Evolutionary conservation across 2,113 vertebrate species (phyloP).

Genomic region (Muntiacus reevesi): DNA sequence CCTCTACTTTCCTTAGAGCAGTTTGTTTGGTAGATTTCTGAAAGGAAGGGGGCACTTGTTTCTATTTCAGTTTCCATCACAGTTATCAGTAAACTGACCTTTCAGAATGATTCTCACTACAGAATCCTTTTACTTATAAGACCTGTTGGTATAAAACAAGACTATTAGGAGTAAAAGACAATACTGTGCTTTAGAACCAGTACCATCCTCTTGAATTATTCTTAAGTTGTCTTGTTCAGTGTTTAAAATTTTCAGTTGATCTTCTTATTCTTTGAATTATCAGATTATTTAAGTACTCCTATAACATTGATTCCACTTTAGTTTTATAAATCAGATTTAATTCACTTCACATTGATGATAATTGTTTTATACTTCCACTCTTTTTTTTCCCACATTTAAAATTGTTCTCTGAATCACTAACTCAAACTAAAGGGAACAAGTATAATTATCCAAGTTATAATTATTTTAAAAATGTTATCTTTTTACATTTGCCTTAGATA

Average conservation of each 20-base stretch:
- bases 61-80: background rate
- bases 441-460: background rate
- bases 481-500: slow-evolving; percentile 77
- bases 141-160: background rate
- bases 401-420: background rate
- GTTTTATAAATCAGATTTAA: too few species aligned
- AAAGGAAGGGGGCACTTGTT: background rate
- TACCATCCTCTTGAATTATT: background rate
- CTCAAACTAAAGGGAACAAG: background rate
- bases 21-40: background rate
- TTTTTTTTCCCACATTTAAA: background rate
- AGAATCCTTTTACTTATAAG: slow-evolving; percentile 4
- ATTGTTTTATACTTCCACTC: background rate
- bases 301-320: background rate
- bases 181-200: background rate
- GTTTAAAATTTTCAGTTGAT: background rate
- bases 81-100: background rate
- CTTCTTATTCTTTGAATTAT: background rate
- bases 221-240: background rate
- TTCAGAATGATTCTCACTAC: background rate
- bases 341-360: background rate
- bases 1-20: background rate
- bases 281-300: background rate
- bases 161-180: background rate
- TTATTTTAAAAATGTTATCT: background rate